These are phyloP conservation scores for Rhinatrema bivittatum DNA, from an alignment of 2,797 vertebrate genomes.

Conservation along the genomic window DNA sequence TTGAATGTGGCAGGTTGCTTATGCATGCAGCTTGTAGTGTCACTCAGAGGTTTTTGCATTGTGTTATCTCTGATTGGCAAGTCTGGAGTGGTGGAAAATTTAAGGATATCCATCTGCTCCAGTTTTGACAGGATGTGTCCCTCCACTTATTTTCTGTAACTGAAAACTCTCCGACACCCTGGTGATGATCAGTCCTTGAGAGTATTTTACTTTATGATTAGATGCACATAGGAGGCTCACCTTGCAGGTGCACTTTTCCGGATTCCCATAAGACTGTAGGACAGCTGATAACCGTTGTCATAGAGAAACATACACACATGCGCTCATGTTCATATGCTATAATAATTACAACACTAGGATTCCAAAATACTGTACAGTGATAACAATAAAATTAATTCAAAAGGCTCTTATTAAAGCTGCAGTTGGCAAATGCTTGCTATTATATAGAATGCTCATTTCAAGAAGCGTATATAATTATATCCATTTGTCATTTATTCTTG, in stretches of 20 bases:
- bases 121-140: conserved; percentile 21
- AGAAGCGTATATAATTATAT: too few species aligned
- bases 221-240: conserved; percentile 5
- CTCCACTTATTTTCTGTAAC: conserved; percentile 14
- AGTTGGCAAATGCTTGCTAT: too few species aligned
- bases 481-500: too few species aligned
- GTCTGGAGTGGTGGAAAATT: conserved; percentile 33
- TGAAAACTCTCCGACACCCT: background rate
- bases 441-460: too few species aligned
- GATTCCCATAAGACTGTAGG: conserved; percentile 6
- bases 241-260: conserved; percentile 11
- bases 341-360: too few species aligned
- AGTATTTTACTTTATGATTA: conserved; percentile 4
- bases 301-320: too few species aligned
- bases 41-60: conserved; percentile 53
- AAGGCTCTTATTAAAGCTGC: too few species aligned
- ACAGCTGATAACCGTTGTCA: too few species aligned
- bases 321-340: too few species aligned
- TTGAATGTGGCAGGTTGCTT: conserved; percentile 59
- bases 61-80: conserved; percentile 54
- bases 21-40: conserved; percentile 56
- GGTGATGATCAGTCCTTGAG: conserved; percentile 6
- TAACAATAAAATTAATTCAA: too few species aligned
- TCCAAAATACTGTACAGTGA: too few species aligned
- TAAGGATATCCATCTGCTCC: conserved; percentile 30